Conservation (phyloP, 2,113 vertebrate genomes). For the Mobula birostris region DNA sequence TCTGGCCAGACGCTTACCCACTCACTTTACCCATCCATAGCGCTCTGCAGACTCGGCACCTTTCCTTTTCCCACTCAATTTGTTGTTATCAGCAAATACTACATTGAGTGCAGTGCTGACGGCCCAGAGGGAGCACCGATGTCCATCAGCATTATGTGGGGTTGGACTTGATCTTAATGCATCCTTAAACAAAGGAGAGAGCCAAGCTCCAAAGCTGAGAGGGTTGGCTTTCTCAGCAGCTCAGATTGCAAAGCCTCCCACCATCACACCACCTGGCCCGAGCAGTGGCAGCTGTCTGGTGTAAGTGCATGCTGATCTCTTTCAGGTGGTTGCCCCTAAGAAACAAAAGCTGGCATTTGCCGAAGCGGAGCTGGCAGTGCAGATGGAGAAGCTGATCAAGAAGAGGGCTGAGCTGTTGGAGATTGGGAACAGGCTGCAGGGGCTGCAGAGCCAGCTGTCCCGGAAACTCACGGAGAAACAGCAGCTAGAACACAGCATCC, state of each 20-base stretch:
- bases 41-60: too few species aligned
- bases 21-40: too few species aligned
- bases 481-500: slow-evolving; percentile 44
- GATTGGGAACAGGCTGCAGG: slow-evolving; percentile 38
- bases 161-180: too few species aligned
- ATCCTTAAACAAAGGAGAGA: background rate
- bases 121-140: too few species aligned
- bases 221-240: background rate
- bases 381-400: slow-evolving; percentile 41
- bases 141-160: too few species aligned
- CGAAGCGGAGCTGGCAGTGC: slow-evolving; percentile 40
- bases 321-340: slow-evolving; percentile 41
- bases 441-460: slow-evolving; percentile 44
- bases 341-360: slow-evolving; percentile 21
- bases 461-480: slow-evolving; percentile 42
- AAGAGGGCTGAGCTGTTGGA: slow-evolving; percentile 39
- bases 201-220: background rate
- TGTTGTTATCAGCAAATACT: too few species aligned
- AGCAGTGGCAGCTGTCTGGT: background rate
- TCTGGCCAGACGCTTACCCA: too few species aligned
- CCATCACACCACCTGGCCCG: background rate
- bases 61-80: too few species aligned
- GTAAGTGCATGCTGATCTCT: background rate
- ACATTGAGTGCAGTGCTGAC: too few species aligned
- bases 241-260: too few species aligned